Conservation (phyloP, 1,140 invertebrate genomes). For the Lepidotrigona ventralis region DNA sequence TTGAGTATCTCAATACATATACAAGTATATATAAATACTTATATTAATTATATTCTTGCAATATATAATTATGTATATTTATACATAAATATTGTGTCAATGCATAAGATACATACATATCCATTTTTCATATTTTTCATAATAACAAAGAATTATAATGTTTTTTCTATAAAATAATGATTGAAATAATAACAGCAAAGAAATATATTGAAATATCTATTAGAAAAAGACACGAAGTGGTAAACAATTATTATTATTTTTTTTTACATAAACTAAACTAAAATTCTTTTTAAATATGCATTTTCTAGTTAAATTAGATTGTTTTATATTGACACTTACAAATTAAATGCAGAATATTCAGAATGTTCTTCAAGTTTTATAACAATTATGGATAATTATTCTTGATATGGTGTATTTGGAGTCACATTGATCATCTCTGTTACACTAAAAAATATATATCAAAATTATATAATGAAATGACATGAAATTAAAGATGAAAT, state of each 20-base stretch:
- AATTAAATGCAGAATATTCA: conserved; percentile 40
- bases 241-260: background rate
- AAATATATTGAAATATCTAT: background rate
- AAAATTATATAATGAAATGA: conserved; percentile 57
- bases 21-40: conserved; percentile 14
- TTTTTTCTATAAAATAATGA: background rate
- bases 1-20: conserved; percentile 27
- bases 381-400: conserved; percentile 26
- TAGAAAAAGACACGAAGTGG: background rate
- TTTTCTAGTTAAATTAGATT: conserved; percentile 1
- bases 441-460: conserved; percentile 82
- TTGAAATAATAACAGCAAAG: background rate
- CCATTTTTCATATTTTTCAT: background rate
- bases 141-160: conserved; percentile 11
- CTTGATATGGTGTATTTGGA: conserved; percentile 86
- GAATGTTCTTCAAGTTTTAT: conserved; percentile 15
- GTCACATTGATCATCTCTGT: conserved; percentile 91
- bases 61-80: conserved; percentile 16
- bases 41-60: background rate
- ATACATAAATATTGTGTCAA: conserved; percentile 8
- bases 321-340: conserved; percentile 33
- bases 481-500: background rate
- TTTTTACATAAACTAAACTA: conserved; percentile 2
- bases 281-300: background rate
- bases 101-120: background rate